Evolutionary conservation across 1,140 invertebrate genomes (phyloP), one percentile per base, ranked within the genome.

Genomic region (Hycleus cichorii): DNA sequence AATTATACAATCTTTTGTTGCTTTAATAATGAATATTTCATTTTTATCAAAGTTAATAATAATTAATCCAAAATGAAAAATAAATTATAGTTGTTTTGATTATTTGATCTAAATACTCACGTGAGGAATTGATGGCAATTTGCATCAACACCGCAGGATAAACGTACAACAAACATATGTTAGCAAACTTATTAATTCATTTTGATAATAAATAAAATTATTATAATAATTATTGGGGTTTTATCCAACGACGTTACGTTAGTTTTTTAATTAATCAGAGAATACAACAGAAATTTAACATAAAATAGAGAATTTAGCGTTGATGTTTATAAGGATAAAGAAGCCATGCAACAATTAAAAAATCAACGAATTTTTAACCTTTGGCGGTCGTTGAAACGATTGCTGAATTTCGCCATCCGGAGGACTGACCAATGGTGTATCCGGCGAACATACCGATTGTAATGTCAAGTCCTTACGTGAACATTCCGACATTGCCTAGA

Each of bases 381-480:
- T 72, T 39, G 44, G 12, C 50, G 61, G 61, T 43, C 65, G 57
- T 58, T 66, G 68, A 63, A 58, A 71, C 55, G 60, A 63, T 57
- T 69, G 65, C 62, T 69, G 61, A 7, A 59, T 64, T 64, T 69
- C 72, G 12, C 66, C 68, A 55, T 68, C 69, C 7, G 70, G 68
- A 11, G 68, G 64, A 65, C 66, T 71, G 47, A 70, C 70, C 32
- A 70, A 39, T 3, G 70, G 69, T 11, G 75, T 75, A 60, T 65
- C 64, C 2, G 73, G 71, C 0, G 77, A 73, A 60, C 75, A 77
- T 49, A 74, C 75, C 9, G 72, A 69, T 56, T 64, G 67, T 8
- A 75, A 60, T 47, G 70, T 73, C 43, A 72, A 57, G 55, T 71
- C 77, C 63, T 81, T 82, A 60, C 82, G 81, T 1, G 81, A 82